Base-by-base conservation (phyloP, 2,888 invertebrate genomes). In the Netelia virgata region DNA sequence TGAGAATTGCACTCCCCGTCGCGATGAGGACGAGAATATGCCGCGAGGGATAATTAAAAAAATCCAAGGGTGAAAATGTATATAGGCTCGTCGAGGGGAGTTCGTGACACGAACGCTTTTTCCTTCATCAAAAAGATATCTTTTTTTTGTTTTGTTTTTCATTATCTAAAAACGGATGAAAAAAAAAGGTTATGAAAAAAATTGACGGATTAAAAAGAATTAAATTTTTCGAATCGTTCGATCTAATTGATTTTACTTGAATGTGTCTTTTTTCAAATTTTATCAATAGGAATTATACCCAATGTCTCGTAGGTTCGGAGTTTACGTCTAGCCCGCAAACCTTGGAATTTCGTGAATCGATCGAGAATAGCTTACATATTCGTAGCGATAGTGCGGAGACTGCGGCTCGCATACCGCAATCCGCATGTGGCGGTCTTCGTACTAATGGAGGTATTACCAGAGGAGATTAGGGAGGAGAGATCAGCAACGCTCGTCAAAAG, bases 331-430 rank as follows among this genome's bases (percentile, higher is more conserved):
- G 55, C 28, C 59, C 68, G 28, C 75, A 16, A 53, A 81, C 86
- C 79, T 83, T 85, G 89, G 89, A 90, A 89, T 90, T 85, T 81
- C 85, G 64, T 64, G 83, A 86, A 61, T 87, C 89, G 88, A 90
- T 90, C 88, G 84, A 86, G 88, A 89, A 91, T 91, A 88, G 90
- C 91, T 91, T 90, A 91, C 90, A 89, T 90, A 90, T 87, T 90
- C 89, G 90, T 89, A 89, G 87, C 86, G 84, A 83, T 88, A 87
- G 83, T 82, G 86, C 80, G 70, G 43, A 28, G 83, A 85, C 83
- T 77, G 82, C 41, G 61, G 88, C 90, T 90, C 89, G 85, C 86
- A 70, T 74, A 79, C 76, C 47, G 69, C 66, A 77, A 61, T 68
- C n/a, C 64, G 50, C 41, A 18, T 41, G 16, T 41, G 61, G 6